These are phyloP conservation scores for Pachypeltis micranthus DNA, from an alignment of 1,140 invertebrate species.

Conservation along the genomic window DNA sequence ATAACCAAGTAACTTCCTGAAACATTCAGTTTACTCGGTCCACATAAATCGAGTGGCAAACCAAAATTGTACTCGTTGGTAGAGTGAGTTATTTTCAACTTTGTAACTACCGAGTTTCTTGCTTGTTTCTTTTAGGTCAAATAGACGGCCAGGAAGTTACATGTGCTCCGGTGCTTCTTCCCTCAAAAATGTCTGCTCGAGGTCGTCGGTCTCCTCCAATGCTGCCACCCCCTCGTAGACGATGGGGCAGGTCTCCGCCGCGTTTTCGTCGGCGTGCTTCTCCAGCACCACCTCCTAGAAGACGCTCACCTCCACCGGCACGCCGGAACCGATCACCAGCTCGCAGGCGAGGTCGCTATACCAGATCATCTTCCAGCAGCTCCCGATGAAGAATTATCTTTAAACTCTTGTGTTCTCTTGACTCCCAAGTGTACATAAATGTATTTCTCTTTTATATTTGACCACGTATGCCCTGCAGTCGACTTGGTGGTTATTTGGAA, in stretches of 20 bases:
- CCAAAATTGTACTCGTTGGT: too few relatives aligned
- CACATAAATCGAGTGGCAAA: neutral
- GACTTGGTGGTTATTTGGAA: too few relatives aligned
- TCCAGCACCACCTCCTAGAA: constrained; percentile 40
- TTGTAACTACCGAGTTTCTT: neutral
- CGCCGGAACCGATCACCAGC: constrained; percentile 43
- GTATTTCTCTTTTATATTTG: too few relatives aligned
- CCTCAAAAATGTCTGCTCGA: constrained; percentile 43
- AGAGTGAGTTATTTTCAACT: too few relatives aligned
- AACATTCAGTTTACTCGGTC: neutral
- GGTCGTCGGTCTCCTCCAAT: constrained; percentile 49
- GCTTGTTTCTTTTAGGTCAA: constrained; percentile 42
- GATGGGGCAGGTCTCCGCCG: constrained; percentile 36
- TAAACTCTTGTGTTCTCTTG: too few relatives aligned
- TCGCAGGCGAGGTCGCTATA: constrained; percentile 58
- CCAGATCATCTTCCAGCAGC: constrained; percentile 65
- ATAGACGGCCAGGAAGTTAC: constrained; percentile 89
- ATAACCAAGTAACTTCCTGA: neutral
- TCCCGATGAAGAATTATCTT: constrained; percentile 56
- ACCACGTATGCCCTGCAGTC: too few relatives aligned
- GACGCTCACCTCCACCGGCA: constrained; percentile 42
- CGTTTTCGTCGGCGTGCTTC: constrained; percentile 51
- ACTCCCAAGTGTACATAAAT: too few relatives aligned
- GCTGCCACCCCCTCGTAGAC: constrained; percentile 38
- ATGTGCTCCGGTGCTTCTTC: constrained; percentile 75